Percentiles rank a stretch among this genome's conserved stretches.
These are phyloP conservation scores for Coracias cyanogaster DNA, from an alignment of 2,797 vertebrate genomes.

Conservation along the genomic window DNA sequence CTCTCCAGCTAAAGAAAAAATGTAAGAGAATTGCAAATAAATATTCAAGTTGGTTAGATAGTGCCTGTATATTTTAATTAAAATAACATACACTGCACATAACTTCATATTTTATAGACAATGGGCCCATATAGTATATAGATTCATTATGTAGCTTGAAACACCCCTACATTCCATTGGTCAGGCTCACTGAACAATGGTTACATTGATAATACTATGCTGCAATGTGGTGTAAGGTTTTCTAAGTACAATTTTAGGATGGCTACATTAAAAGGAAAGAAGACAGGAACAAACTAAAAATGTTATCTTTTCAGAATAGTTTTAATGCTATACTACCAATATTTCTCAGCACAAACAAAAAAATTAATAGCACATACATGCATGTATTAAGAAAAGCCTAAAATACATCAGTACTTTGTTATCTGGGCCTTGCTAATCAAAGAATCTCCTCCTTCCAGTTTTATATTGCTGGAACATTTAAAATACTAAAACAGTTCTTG, in stretches of 20 bases:
- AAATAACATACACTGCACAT: not conserved
- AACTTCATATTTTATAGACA: not conserved
- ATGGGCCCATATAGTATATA: not conserved
- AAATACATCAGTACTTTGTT: not conserved
- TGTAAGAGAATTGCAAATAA: not conserved
- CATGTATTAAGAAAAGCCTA: not conserved
- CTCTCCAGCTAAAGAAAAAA: slow-evolving; percentile 25
- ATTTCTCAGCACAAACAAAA: not conserved
- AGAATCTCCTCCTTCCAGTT: not conserved
- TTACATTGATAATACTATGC: not conserved
- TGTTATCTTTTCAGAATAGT: not conserved
- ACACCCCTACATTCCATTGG: not conserved
- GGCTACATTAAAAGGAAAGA: not conserved
- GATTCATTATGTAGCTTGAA: not conserved
- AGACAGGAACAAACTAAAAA: not conserved
- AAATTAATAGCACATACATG: not conserved
- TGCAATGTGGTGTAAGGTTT: not conserved
- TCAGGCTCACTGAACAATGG: not conserved
- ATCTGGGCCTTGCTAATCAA: not conserved
- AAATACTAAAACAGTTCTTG: slow-evolving; percentile 26
- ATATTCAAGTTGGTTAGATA: not conserved
- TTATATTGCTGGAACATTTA: not conserved
- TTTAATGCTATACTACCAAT: not conserved
- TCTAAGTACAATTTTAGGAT: not conserved
- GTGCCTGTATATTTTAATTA: not conserved